Evolutionary conservation across 2,797 vertebrate species (phyloP), one percentile per base, ranked within the genome.

Genomic region (Chloroceryle amazona): DNA sequence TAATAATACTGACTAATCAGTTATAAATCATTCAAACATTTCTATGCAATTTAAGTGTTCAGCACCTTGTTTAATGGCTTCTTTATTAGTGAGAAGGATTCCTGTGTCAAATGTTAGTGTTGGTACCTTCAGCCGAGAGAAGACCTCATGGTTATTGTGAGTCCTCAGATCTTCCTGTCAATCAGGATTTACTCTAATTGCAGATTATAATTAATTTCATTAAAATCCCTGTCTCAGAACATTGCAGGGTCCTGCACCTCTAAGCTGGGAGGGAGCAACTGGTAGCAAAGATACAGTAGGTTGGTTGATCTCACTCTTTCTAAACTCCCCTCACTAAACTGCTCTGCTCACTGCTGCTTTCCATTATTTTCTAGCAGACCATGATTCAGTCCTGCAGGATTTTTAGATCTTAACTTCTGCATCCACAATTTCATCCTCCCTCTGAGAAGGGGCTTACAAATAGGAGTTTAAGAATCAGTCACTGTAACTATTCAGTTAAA

Each of bases 1-100:
- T 74, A 94, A 68, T 80, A 79, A 84, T 81, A 63, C 52, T 55
- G 62, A 52, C 47, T 90, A 92, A 82, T 89, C 74, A 57, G 29
- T 91, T 89, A 78, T 89, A 94, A 95, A 96, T 89, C 55, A 67
- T 78, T 91, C 68, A 81, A 81, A 39, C 6, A 9, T 79, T 78
- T 78, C 72, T 58, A 11, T 46, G 46, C 13, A 71, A 87, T 66
- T 25, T 29, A 91, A 55, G 68, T 52, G 72, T 61, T 88, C 44
- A 72, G 54, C 58, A 83, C 72, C 61, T 54, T 66, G 61, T 71
- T 94, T 68, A 92, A 92, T 37, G 68, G 37, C 11, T 6, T 51
- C 44, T 89, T 93, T 93, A 68, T 62, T 41, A 12, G 26, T 67
- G 70, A 54, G 52, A 78, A 39, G 75, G 75, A 92, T 87, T 72